Conservation (phyloP, 2,888 invertebrate species). For the Agrochola litura region DNA sequence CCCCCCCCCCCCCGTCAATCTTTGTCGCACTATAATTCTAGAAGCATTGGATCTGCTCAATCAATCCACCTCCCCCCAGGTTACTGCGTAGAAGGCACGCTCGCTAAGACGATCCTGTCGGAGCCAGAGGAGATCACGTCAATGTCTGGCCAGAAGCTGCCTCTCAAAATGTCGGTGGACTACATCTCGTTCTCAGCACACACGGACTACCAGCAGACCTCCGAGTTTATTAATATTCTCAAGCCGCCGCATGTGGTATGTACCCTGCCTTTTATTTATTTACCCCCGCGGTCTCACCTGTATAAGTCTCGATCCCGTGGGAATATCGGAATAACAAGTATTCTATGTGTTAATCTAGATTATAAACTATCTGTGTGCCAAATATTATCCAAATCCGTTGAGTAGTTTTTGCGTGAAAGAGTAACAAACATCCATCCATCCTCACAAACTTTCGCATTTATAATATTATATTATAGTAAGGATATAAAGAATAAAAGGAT, state of each 20-base stretch:
- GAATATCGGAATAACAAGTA: too few species aligned
- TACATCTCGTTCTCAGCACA: slow-evolving; percentile 99
- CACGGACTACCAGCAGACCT: slow-evolving; percentile 99
- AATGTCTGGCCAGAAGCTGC: slow-evolving; percentile 98
- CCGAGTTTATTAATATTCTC: slow-evolving; percentile 98
- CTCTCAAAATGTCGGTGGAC: slow-evolving; percentile 99
- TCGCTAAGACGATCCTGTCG: slow-evolving; percentile 98
- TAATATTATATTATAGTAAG: too few species aligned
- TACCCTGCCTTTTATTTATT: slow-evolving; percentile 41
- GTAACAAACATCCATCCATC: too few species aligned
- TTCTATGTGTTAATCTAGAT: too few species aligned
- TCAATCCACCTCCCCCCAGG: slow-evolving; percentile 79
- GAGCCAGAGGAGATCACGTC: slow-evolving; percentile 99
- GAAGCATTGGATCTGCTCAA: not conserved
- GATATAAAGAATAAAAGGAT: too few species aligned
- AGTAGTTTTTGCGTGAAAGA: too few species aligned
- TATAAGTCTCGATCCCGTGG: too few species aligned
- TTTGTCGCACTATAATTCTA: not conserved
- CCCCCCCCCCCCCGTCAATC: not conserved
- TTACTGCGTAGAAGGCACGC: slow-evolving; percentile 97
- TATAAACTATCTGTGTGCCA: too few species aligned
- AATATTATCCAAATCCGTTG: too few species aligned
- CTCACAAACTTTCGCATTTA: too few species aligned
- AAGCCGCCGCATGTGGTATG: slow-evolving; percentile 98
- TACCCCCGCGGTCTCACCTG: not conserved